These are phyloP conservation scores for Takifugu bimaculatus DNA, from an alignment of 2,113 vertebrate species.

Conservation along the genomic window DNA sequence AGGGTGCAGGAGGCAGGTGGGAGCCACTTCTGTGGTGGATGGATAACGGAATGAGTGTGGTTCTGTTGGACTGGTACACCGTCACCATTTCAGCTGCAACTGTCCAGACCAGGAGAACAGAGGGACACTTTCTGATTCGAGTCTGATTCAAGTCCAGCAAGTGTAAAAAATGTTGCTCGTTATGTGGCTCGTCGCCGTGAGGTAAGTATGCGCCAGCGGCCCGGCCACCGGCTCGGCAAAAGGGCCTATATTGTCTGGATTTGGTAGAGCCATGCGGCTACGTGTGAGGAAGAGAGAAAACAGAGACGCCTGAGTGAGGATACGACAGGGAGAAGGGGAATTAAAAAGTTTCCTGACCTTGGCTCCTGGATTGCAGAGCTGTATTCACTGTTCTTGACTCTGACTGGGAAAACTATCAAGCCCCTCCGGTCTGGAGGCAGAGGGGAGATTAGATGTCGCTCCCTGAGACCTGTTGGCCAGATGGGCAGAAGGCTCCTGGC, in stretches of 20 bases:
- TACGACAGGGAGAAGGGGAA: conserved; percentile 9
- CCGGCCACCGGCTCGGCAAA: conserved; percentile 57
- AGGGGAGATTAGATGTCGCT: conserved; percentile 43
- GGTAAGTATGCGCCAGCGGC: too few species aligned
- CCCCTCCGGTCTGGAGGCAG: conserved; percentile 28
- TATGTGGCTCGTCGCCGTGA: too few species aligned
- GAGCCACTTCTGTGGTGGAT: not conserved
- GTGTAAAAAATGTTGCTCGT: too few species aligned
- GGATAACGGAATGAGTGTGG: too few species aligned
- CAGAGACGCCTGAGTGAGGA: not conserved
- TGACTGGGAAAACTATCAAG: conserved; percentile 37
- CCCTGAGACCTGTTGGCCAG: conserved; percentile 53
- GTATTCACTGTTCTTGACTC: conserved; percentile 49
- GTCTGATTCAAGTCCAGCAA: too few species aligned
- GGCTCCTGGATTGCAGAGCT: conserved; percentile 25
- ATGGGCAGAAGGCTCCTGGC: conserved; percentile 59
- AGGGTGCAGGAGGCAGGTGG: conserved; percentile 12
- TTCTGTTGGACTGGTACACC: too few species aligned
- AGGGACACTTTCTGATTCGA: too few species aligned
- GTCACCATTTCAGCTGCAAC: too few species aligned
- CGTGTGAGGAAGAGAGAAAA: conserved; percentile 14
- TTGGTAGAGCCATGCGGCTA: conserved; percentile 46
- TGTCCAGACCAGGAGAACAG: too few species aligned
- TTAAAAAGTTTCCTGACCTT: conserved; percentile 47
- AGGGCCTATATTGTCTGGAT: conserved; percentile 41